These are phyloP conservation scores for Tautogolabrus adspersus DNA, from an alignment of 2,113 vertebrate species.

Conservation along the genomic window DNA sequence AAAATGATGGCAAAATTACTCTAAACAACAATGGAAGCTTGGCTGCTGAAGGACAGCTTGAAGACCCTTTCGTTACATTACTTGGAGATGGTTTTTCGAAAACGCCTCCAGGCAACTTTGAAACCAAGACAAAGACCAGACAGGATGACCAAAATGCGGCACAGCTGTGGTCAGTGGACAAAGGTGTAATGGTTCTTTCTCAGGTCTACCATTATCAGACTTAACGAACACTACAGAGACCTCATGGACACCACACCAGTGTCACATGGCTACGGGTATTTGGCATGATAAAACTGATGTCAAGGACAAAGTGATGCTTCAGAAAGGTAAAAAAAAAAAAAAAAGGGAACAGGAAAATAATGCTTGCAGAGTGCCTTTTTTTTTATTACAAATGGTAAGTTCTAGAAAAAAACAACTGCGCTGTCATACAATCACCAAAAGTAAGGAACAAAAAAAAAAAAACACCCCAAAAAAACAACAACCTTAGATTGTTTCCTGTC, in stretches of 20 bases:
- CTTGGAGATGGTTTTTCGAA: too few species aligned
- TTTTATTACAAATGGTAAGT: slow-evolving; percentile 6
- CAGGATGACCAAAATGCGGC: not conserved
- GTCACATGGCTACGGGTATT: slow-evolving; percentile 21
- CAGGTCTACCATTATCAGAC: not conserved
- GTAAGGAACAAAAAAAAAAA: slow-evolving; percentile 9
- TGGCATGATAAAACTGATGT: slow-evolving; percentile 24
- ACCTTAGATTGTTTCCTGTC: slow-evolving; percentile 16
- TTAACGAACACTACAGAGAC: not conserved
- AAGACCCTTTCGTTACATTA: not conserved
- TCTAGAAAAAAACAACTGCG: slow-evolving; percentile 3
- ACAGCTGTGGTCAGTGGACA: slow-evolving; percentile 22
- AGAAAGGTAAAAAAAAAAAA: slow-evolving; percentile 15
- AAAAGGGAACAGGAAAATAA: slow-evolving; percentile 15
- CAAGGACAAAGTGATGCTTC: slow-evolving; percentile 20
- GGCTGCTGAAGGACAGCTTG: too few species aligned
- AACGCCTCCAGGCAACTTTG: not conserved
- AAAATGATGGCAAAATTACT: not conserved
- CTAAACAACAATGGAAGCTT: not conserved
- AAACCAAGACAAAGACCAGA: not conserved
- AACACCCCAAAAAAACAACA: slow-evolving; percentile 2
- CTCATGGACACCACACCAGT: not conserved
- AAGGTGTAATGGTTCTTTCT: not conserved
- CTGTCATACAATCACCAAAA: slow-evolving; percentile 36
- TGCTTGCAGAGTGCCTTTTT: not conserved